These are phyloP conservation scores for Portunus trituberculatus DNA, from an alignment of 1,140 invertebrate species.

Conservation along the genomic window DNA sequence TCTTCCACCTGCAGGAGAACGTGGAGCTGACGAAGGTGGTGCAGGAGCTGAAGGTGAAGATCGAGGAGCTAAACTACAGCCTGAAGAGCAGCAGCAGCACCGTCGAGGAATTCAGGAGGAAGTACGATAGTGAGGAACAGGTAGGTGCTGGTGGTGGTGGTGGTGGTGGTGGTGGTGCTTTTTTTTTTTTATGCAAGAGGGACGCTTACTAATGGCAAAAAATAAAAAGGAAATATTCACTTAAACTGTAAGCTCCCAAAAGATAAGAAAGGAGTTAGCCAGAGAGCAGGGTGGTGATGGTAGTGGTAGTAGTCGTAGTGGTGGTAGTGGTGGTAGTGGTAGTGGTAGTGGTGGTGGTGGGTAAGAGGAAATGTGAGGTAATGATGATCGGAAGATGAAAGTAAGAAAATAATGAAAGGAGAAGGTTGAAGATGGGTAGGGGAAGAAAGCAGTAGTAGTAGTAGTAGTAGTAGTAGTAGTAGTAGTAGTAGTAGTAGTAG, in stretches of 20 bases:
- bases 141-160: slow-evolving; percentile 79
- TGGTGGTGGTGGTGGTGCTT: background rate
- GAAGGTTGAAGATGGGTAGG: slow-evolving; percentile 12
- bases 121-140: slow-evolving; percentile 96
- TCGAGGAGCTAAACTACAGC: slow-evolving; percentile 94
- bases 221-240: background rate
- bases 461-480: no score
- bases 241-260: background rate
- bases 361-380: no score
- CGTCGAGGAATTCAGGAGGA: slow-evolving; percentile 95
- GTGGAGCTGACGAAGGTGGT: slow-evolving; percentile 96
- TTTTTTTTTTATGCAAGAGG: no score
- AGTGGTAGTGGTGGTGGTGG: background rate
- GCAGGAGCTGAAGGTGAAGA: slow-evolving; percentile 95
- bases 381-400: no score
- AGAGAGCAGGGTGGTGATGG: background rate
- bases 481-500: no score
- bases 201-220: no score
- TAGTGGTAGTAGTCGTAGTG: background rate
- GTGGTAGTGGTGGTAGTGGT: slow-evolving; percentile 64
- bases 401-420: no score
- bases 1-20: slow-evolving; percentile 86
- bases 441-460: background rate
- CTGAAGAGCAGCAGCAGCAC: slow-evolving; percentile 92
- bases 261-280: no score